A percentile compares a stretch with the other conserved stretches of the same genome.
Evolutionary conservation across 2,888 invertebrate genomes (phyloP).

Genomic region (Antheraea yamamai): DNA sequence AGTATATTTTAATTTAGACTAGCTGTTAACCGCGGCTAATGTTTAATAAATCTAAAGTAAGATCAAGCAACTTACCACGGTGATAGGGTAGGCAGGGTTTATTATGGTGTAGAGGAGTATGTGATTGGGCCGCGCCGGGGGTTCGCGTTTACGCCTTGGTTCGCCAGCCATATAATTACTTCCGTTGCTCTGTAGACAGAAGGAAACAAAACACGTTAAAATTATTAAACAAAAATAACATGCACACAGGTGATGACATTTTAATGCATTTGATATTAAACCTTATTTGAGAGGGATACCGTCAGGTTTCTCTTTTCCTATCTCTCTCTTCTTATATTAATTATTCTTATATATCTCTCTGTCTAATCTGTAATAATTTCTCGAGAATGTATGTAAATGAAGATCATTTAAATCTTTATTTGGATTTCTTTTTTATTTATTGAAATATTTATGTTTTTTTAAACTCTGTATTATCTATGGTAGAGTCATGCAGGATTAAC

Average conservation of each 20-base stretch:
- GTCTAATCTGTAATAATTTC: too few relatives aligned
- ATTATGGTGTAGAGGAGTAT: slow-evolving; percentile 98
- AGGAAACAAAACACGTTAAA: slow-evolving; percentile 12
- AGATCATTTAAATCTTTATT: too few relatives aligned
- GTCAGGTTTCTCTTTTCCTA: not conserved
- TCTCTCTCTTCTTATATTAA: too few relatives aligned
- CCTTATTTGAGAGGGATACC: not conserved
- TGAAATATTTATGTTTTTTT: too few relatives aligned
- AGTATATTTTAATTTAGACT: too few relatives aligned
- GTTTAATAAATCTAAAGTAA: not conserved
- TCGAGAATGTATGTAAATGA: too few relatives aligned
- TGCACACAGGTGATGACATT: not conserved
- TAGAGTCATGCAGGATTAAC: too few relatives aligned
- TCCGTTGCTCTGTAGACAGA: slow-evolving; percentile 73
- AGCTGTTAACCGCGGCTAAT: too few relatives aligned
- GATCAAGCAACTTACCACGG: slow-evolving; percentile 91
- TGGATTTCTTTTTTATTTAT: too few relatives aligned
- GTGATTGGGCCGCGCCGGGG: slow-evolving; percentile 95
- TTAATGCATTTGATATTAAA: not conserved
- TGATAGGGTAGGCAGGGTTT: slow-evolving; percentile 99
- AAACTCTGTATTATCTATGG: too few relatives aligned
- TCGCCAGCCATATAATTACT: slow-evolving; percentile 82
- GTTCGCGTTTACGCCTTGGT: slow-evolving; percentile 89
- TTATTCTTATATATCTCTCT: not conserved
- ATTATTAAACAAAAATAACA: not conserved